Evolutionary conservation across 2,797 vertebrate genomes (phyloP).

Genomic region (Borostomias antarcticus): DNA sequence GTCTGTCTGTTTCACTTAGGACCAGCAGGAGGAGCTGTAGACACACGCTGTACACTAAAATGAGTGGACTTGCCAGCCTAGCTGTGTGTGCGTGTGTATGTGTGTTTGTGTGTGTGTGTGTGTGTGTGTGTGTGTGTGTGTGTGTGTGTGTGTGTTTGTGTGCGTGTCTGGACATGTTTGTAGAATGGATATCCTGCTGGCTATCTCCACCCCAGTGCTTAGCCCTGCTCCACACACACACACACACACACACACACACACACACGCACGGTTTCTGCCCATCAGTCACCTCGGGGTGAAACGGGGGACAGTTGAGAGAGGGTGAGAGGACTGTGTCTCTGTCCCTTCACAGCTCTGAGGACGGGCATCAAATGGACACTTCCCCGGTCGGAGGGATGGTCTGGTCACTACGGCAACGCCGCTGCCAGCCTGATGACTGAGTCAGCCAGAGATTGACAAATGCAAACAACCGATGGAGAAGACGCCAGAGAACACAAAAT

Average conservation of each 20-base stretch:
- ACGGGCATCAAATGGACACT: background rate
- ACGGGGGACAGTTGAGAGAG: background rate
- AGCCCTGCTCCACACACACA: too few relatives aligned
- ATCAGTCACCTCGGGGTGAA: background rate
- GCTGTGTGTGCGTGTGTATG: background rate
- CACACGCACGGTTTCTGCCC: too few relatives aligned
- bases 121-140: background rate
- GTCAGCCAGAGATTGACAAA: too few relatives aligned
- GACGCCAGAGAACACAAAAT: background rate
- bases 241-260: too few relatives aligned
- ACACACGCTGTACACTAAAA: background rate
- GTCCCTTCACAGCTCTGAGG: background rate
- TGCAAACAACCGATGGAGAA: background rate
- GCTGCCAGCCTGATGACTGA: background rate
- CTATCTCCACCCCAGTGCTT: slow-evolving; percentile 12
- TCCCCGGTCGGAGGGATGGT: background rate
- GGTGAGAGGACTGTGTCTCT: background rate
- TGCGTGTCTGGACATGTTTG: too few relatives aligned
- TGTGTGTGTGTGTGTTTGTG: background rate
- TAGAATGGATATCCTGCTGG: background rate
- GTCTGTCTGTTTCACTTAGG: background rate
- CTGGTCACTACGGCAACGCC: background rate
- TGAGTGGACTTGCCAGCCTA: background rate
- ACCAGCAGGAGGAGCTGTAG: background rate
- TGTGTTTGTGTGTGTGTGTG: slow-evolving; percentile 15